Conservation (phyloP, 2,797 vertebrate species). For the Neosilurus mollespiculum region DNA sequence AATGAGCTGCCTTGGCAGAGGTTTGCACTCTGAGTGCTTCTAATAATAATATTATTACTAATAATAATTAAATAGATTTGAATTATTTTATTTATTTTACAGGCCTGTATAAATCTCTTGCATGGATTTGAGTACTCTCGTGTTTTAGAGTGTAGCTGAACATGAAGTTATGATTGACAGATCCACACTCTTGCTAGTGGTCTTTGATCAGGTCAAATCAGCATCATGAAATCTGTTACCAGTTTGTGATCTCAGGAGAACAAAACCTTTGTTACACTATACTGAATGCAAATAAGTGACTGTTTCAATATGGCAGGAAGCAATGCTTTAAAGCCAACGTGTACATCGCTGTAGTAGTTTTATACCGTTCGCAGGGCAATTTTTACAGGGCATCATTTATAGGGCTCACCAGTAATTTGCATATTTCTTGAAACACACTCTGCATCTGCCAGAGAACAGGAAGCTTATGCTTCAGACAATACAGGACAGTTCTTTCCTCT, state of each 20-base stretch:
- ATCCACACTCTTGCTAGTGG: neutral
- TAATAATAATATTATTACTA: no score
- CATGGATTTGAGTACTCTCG: neutral
- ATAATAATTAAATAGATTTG: neutral
- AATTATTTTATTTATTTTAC: neutral
- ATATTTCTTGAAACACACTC: slow-evolving; percentile 24
- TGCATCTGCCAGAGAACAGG: slow-evolving; percentile 10
- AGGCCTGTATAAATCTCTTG: neutral
- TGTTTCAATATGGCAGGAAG: neutral
- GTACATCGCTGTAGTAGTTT: neutral
- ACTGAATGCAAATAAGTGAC: neutral
- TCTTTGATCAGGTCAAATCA: neutral
- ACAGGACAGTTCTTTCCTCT: neutral
- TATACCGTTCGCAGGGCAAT: neutral
- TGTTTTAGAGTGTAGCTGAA: neutral
- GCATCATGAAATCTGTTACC: neutral
- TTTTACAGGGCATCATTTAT: slow-evolving; percentile 10
- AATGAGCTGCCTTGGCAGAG: no score
- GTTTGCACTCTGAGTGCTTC: no score
- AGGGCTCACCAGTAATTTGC: neutral
- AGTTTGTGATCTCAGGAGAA: neutral
- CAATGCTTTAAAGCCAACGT: neutral
- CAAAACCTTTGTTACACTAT: neutral
- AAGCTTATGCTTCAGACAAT: slow-evolving; percentile 1
- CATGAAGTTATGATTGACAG: neutral